Evolutionary conservation across 2,113 vertebrate genomes (phyloP).

Genomic region (Nyctereutes procyonoides): DNA sequence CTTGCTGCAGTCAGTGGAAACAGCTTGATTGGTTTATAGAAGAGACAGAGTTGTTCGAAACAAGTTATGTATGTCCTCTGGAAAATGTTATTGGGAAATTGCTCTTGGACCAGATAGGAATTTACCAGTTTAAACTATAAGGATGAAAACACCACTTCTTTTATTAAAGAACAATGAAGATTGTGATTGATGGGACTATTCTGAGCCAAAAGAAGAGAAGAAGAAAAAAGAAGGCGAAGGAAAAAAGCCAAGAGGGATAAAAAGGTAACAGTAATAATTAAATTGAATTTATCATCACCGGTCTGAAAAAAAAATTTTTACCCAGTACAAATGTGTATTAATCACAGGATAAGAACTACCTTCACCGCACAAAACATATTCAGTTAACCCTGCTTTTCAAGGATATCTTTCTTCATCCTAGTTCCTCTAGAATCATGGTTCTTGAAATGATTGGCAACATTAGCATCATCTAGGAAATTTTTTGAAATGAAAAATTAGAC

Average conservation of each 20-base stretch:
- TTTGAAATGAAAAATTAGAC: background rate
- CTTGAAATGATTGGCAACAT: background rate
- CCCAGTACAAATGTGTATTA: background rate
- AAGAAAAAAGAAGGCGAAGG: background rate
- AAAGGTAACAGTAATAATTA: background rate
- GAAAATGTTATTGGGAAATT: constrained; percentile 47
- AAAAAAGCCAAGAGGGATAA: background rate
- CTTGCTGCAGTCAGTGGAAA: constrained; percentile 3
- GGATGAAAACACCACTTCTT: background rate
- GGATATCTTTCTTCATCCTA: background rate
- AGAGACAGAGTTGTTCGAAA: background rate
- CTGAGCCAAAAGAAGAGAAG: background rate
- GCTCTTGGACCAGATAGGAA: background rate
- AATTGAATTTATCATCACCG: background rate
- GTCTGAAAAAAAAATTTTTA: background rate
- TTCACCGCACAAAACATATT: background rate
- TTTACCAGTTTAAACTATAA: background rate
- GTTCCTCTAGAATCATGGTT: background rate
- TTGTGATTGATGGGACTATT: background rate
- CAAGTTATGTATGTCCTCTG: background rate
- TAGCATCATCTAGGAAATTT: background rate
- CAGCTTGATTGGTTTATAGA: constrained; percentile 44
- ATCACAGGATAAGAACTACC: background rate
- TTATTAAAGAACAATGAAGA: background rate
- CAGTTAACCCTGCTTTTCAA: background rate